Percentiles rank a stretch among this genome's conserved stretches.
Conservation (phyloP, 2,888 invertebrate genomes). For the Drymonia ruficornis region DNA sequence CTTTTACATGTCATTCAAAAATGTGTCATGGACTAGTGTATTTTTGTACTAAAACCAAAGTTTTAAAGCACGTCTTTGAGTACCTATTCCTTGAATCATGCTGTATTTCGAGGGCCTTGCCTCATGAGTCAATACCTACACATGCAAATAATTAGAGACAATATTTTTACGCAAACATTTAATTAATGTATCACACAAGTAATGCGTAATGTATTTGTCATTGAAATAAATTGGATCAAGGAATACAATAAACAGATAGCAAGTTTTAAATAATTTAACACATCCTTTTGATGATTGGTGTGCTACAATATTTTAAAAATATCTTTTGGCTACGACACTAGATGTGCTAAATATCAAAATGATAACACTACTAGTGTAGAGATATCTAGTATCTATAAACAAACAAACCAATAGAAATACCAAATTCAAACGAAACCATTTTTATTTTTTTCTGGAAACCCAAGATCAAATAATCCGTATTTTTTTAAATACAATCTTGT, state of each 20-base stretch:
- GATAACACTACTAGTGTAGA: no score
- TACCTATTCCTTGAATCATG: constrained; percentile 1
- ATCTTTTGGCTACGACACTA: no score
- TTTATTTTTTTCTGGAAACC: no score
- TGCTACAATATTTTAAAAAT: no score
- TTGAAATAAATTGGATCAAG: constrained; percentile 10
- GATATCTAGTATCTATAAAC: no score
- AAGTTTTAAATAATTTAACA: background rate
- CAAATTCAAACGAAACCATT: no score
- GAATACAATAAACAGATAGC: constrained; percentile 7
- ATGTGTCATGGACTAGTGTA: background rate
- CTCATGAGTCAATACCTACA: background rate
- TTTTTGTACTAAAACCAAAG: background rate
- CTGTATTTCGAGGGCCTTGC: background rate
- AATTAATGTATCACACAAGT: background rate
- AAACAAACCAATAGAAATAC: no score
- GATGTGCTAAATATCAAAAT: no score
- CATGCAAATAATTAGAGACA: background rate
- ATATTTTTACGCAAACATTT: background rate
- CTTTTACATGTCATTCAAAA: no score
- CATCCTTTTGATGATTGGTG: background rate
- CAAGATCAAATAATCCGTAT: no score
- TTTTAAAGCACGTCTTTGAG: background rate
- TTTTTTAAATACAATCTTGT: background rate
- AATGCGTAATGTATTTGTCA: background rate